phyloP scores from a whole-genome alignment of 2,797 vertebrate species.

The Liasis olivaceus region DNA sequence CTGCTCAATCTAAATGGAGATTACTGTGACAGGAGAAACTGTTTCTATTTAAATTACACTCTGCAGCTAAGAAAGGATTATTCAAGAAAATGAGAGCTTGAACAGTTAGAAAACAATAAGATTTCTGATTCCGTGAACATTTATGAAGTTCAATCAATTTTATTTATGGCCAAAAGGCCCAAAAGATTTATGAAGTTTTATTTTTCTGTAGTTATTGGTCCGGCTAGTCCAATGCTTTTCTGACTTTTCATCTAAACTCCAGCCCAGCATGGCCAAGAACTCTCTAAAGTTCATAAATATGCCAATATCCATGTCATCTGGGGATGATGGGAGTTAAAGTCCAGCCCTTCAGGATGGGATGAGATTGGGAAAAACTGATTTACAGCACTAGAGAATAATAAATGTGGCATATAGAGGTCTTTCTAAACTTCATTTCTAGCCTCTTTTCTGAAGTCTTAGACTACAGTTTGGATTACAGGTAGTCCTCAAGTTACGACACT shows the following conservation, averaged over 20 bases:
- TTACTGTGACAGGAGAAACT: conserved; percentile 13
- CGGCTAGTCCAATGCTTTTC: background rate
- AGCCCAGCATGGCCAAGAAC: background rate
- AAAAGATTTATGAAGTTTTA: background rate
- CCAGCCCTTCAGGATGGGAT: background rate
- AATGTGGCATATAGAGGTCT: background rate
- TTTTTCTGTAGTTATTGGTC: background rate
- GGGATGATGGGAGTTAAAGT: background rate
- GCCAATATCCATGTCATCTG: background rate
- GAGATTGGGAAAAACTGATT: background rate
- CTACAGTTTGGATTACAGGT: background rate
- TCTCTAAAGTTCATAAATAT: background rate
- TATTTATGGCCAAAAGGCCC: too few relatives aligned
- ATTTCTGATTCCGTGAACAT: background rate
- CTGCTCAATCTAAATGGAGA: conserved; percentile 27
- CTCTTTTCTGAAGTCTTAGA: background rate
- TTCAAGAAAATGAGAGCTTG: conserved; percentile 1
- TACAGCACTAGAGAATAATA: background rate
- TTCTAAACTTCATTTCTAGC: background rate
- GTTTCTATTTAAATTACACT: conserved; percentile 3
- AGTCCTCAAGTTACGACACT: background rate
- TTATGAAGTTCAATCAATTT: background rate
- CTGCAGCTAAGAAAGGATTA: background rate
- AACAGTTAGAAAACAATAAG: background rate
- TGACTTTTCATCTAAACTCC: background rate